Percentiles rank a stretch among this genome's conserved stretches.
phyloP scores from a whole-genome alignment of 2,888 invertebrate genomes.

The Melinaea marsaeus region DNA sequence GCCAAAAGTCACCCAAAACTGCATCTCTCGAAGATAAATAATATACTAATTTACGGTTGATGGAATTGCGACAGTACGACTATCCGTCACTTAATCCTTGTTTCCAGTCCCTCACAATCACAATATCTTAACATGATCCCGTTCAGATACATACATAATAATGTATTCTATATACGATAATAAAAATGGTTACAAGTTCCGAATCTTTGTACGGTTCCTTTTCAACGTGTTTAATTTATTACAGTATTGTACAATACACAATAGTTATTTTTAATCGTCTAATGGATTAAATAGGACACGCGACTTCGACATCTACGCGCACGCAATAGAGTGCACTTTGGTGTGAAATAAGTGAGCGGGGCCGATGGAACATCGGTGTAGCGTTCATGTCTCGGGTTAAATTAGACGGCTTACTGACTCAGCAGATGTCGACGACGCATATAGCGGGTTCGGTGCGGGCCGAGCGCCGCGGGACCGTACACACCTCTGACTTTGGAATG shows the following conservation, averaged over 20 bases:
- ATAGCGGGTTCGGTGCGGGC: constrained; percentile 15
- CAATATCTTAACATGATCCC: too few relatives aligned
- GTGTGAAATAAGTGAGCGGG: not conserved
- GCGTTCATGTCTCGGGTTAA: constrained; percentile 35
- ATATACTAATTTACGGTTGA: too few relatives aligned
- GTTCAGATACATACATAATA: too few relatives aligned
- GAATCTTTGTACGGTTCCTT: not conserved
- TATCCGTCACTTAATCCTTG: too few relatives aligned
- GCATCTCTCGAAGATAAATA: too few relatives aligned
- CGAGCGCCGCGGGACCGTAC: constrained; percentile 6
- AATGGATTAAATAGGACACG: constrained; percentile 3
- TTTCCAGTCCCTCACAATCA: too few relatives aligned
- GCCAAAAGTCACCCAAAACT: too few relatives aligned
- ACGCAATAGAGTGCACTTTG: not conserved
- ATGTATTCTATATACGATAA: too few relatives aligned
- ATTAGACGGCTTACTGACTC: constrained; percentile 33
- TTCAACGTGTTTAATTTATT: not conserved
- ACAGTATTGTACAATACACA: not conserved
- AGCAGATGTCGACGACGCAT: constrained; percentile 30
- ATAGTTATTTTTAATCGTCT: constrained; percentile 6
- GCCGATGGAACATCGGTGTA: constrained; percentile 20
- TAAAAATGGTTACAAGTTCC: not conserved
- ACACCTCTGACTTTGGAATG: too few relatives aligned
- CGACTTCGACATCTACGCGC: not conserved
- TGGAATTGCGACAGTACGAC: too few relatives aligned